A percentile compares a stretch with the other conserved stretches of the same genome.
Conservation (phyloP, 2,888 invertebrate species). For the Idaea straminata region DNA sequence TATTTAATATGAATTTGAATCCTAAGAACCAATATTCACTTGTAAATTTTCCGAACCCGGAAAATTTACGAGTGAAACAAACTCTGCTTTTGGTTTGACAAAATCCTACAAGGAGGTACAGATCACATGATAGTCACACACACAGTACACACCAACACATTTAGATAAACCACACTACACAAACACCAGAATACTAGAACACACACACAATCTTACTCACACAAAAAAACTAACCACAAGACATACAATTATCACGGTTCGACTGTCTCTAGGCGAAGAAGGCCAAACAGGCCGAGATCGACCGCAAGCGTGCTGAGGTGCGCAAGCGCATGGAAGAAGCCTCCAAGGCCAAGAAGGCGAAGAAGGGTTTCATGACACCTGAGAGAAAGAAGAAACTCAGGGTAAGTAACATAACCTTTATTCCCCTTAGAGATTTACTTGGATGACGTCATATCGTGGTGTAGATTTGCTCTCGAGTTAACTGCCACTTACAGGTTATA, state of each 20-base stretch:
- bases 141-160: background rate
- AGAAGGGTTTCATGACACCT: conserved; percentile 99
- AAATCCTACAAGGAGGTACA: too few relatives aligned
- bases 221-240: conserved; percentile 11
- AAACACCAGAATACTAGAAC: background rate
- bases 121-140: background rate
- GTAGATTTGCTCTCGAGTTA: too few relatives aligned
- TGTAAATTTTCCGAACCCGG: too few relatives aligned
- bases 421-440: background rate
- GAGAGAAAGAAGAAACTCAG: conserved; percentile 99
- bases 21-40: too few relatives aligned
- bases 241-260: conserved; percentile 30
- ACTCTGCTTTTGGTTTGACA: too few relatives aligned
- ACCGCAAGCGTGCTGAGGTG: conserved; percentile 99
- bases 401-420: conserved; percentile 81
- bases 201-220: background rate
- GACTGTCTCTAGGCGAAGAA: conserved; percentile 90
- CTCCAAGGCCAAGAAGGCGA: conserved; percentile 98
- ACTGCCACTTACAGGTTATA: too few relatives aligned
- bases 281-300: conserved; percentile 98
- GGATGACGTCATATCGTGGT: too few relatives aligned
- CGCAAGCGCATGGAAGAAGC: conserved; percentile 99
- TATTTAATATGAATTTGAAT: too few relatives aligned
- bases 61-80: too few relatives aligned
- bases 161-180: background rate